phyloP scores from a whole-genome alignment of 2,888 invertebrate genomes.

The Nemotelus nigrinus region DNA sequence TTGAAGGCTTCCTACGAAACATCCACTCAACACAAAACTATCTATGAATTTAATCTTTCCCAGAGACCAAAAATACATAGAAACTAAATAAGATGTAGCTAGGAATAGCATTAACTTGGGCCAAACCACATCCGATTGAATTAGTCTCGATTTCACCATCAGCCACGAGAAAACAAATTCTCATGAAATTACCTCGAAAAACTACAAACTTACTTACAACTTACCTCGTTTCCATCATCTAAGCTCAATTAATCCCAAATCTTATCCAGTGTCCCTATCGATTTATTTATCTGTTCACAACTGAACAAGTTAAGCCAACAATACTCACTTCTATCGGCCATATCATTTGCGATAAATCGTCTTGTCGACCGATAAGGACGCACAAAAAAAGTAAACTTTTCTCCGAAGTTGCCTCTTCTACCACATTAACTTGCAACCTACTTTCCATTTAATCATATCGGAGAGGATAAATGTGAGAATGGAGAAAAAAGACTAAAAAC shows the following conservation, averaged over 20 bases:
- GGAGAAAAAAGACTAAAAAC: not conserved
- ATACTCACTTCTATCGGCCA: constrained; percentile 30
- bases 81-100: no score
- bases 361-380: not conserved
- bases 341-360: constrained; percentile 42
- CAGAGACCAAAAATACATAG: no score
- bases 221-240: constrained; percentile 31
- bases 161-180: not conserved
- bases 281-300: constrained; percentile 19
- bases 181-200: not conserved
- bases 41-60: no score
- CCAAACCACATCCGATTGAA: not conserved
- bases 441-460: not conserved
- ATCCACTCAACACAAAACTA: no score
- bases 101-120: no score
- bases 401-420: not conserved
- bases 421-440: not conserved
- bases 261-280: constrained; percentile 26
- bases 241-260: constrained; percentile 39
- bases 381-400: constrained; percentile 20
- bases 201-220: constrained; percentile 14
- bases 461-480: not conserved
- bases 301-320: constrained; percentile 16
- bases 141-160: not conserved
- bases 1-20: no score